These are phyloP conservation scores for Eciton burchellii DNA, from an alignment of 1,140 invertebrate genomes.

Conservation along the genomic window DNA sequence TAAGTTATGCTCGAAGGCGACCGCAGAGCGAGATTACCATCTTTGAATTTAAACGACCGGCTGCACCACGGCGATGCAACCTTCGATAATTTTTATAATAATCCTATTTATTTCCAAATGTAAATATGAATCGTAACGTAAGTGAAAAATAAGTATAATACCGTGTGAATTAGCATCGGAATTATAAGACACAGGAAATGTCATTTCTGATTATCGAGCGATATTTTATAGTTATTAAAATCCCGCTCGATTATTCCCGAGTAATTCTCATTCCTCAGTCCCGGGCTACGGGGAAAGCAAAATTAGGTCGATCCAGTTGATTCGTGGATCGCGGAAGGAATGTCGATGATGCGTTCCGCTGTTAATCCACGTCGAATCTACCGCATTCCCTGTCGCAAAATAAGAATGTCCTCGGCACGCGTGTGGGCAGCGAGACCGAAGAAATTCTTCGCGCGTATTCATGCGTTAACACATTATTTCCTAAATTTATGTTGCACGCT, in stretches of 20 bases:
- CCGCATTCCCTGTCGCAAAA: constrained; percentile 20
- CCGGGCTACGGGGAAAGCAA: background rate
- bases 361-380: background rate
- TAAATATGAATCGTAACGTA: background rate
- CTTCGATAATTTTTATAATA: constrained; percentile 24
- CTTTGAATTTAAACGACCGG: constrained; percentile 63
- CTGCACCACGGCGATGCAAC: constrained; percentile 19
- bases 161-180: background rate
- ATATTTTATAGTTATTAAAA: background rate
- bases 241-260: background rate
- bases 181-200: background rate
- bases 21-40: constrained; percentile 61
- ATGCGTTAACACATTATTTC: background rate
- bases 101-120: constrained; percentile 23
- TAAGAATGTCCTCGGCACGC: background rate
- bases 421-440: background rate
- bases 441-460: constrained; percentile 3
- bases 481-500: background rate
- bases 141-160: background rate
- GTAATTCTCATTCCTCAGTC: background rate
- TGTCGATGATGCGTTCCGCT: constrained; percentile 20
- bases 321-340: constrained; percentile 44
- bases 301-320: constrained; percentile 35
- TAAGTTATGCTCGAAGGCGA: constrained; percentile 58
- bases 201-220: background rate